Percentiles rank a stretch among this genome's conserved stretches.
phyloP scores from a whole-genome alignment of 1,140 invertebrate species.

The Lepidurus apus region DNA sequence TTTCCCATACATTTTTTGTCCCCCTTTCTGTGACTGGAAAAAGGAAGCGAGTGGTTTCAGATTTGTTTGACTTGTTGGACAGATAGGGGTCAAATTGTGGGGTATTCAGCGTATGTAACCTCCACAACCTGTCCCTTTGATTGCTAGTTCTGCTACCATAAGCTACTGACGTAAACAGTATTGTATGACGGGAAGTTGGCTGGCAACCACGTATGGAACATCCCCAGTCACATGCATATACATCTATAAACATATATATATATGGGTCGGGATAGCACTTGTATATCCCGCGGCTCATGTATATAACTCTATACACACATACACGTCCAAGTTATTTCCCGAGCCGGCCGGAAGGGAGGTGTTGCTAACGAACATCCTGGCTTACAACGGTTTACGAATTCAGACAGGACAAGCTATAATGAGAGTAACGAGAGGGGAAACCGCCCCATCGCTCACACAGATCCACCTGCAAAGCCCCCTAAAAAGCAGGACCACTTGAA shows the following conservation, averaged over 20 bases:
- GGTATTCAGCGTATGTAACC: neutral
- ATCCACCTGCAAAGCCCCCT: slow-evolving; percentile 8
- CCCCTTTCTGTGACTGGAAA: neutral
- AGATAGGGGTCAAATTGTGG: slow-evolving; percentile 21
- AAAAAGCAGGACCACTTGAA: neutral
- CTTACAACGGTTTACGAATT: slow-evolving; percentile 7
- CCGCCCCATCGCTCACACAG: slow-evolving; percentile 20
- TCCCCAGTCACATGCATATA: neutral
- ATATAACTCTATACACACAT: too few species aligned
- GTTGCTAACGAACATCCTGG: slow-evolving; percentile 9
- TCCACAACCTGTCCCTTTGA: slow-evolving; percentile 16
- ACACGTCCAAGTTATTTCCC: neutral
- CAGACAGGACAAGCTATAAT: slow-evolving; percentile 14
- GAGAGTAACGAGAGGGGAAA: slow-evolving; percentile 18
- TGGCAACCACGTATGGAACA: neutral
- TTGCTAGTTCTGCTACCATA: neutral
- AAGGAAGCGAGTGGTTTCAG: neutral
- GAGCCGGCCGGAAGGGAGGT: slow-evolving; percentile 16
- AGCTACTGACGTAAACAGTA: neutral
- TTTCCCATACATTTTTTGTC: neutral
- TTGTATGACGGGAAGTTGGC: slow-evolving; percentile 18
- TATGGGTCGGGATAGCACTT: too few species aligned
- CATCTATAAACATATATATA: too few species aligned
- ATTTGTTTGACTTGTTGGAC: slow-evolving; percentile 15
- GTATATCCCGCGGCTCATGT: too few species aligned